Evolutionary conservation across 2,888 invertebrate species (phyloP), one percentile per base, ranked within the genome.

Genomic region (Aphelenchoides bicaudatus): DNA sequence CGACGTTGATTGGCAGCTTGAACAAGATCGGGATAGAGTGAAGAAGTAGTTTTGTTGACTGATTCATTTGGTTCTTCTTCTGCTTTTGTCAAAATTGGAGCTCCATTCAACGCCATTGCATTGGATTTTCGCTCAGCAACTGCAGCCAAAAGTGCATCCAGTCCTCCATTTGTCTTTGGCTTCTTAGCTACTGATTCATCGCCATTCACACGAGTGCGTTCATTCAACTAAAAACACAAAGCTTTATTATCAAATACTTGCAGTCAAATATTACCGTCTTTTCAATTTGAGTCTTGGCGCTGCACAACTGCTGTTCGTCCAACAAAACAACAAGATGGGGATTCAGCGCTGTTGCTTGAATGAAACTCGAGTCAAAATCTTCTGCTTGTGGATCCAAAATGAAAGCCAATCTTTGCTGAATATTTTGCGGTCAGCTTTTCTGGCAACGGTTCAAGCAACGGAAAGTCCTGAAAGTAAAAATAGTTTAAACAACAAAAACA

Each of bases 311-410:
- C 2, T 65, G 62, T 2, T 66, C 59, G 29, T 62, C 63, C 27
- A 74, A 57, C 4, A 67, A 58, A 1, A 68, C 61, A 27, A 67
- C 69, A 43, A 73, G 43, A 39, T 74, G 72, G 2, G 72, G 73
- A 59, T 73, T 74, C 29, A 74, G 58, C 6, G 74, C 70, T 5
- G 74, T 74, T 1, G 74, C 69, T 25, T 67, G 62, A 10, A 68
- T 53, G 53, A 53, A 68, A 6, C 56, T 29, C n/a, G 47, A 53
- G 43, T 70, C 59, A 30, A 73, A 72, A 27, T 64, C 52, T 16
- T 58, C 64, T 31, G 51, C 39, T 2, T 65, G 34, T 3, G 59
- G 53, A 52, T 70, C 62, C 21, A 63, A 53, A 30, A 71, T 66
- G 39, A 58, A 59, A 1, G 54, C 56, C 39, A 66, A 16, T 5